phyloP scores from a whole-genome alignment of 2,888 invertebrate species.

The Scaeva pyrastri region DNA sequence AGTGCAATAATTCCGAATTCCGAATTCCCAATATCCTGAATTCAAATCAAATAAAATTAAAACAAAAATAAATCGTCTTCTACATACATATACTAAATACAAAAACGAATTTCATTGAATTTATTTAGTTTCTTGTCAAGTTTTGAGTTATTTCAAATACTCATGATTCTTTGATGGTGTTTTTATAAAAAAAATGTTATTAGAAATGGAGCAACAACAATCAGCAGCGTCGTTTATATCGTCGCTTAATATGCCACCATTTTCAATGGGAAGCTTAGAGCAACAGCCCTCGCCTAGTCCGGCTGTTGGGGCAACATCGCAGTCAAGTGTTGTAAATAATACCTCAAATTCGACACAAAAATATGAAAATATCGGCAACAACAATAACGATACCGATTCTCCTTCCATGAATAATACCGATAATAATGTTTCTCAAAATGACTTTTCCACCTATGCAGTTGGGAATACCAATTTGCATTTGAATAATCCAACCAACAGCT shows the following conservation, averaged over 20 bases:
- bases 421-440: constrained; percentile 69
- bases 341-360: constrained; percentile 76
- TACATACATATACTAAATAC: too few species aligned
- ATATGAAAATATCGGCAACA: constrained; percentile 69
- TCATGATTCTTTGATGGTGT: constrained; percentile 64
- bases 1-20: background rate
- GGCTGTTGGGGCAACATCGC: constrained; percentile 81
- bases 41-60: background rate
- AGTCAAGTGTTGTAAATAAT: constrained; percentile 73
- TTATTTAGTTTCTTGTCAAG: background rate
- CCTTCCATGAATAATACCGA: constrained; percentile 72
- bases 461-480: constrained; percentile 82
- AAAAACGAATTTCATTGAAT: background rate
- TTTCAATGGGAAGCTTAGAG: constrained; percentile 88
- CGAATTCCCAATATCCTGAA: too few species aligned
- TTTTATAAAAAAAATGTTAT: constrained; percentile 88
- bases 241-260: constrained; percentile 95
- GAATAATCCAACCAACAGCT: constrained; percentile 76
- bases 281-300: constrained; percentile 89
- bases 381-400: constrained; percentile 73
- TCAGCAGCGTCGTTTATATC: constrained; percentile 92
- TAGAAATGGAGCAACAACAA: constrained; percentile 94
- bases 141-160: constrained; percentile 16
- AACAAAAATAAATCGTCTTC: background rate
- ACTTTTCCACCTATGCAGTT: constrained; percentile 84